Evolutionary conservation across 2,888 invertebrate genomes (phyloP).

Genomic region (Cosmia trapezina): DNA sequence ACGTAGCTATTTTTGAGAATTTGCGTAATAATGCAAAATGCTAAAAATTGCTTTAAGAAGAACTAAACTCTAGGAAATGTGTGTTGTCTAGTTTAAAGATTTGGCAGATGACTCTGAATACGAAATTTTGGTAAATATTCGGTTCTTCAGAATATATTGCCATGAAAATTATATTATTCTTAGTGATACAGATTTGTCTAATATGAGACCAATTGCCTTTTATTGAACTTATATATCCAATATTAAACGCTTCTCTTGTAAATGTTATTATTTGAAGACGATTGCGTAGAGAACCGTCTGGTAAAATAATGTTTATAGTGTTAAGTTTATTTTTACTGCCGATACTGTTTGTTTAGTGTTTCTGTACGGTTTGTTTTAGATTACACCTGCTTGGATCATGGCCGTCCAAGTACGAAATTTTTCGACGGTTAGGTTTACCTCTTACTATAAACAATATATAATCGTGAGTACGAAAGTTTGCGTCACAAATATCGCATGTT

Average conservation of each 20-base stretch:
- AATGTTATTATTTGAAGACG: slow-evolving; percentile 13
- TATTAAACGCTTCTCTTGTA: slow-evolving; percentile 3
- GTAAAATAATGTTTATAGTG: slow-evolving; percentile 21
- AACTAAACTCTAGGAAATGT: background rate
- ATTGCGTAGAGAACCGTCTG: slow-evolving; percentile 22
- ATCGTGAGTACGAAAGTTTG: background rate
- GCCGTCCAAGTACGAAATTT: slow-evolving; percentile 48
- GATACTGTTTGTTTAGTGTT: slow-evolving; percentile 46
- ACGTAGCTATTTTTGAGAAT: background rate
- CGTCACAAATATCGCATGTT: background rate
- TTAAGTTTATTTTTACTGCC: slow-evolving; percentile 54
- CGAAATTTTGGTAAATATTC: background rate
- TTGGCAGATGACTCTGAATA: background rate
- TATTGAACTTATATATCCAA: background rate
- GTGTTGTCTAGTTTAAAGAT: background rate
- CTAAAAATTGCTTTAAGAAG: background rate
- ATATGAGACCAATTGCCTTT: background rate
- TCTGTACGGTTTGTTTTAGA: slow-evolving; percentile 38
- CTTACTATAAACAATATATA: slow-evolving; percentile 30
- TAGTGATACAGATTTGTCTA: background rate
- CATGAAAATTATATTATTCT: background rate
- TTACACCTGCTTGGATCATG: slow-evolving; percentile 57
- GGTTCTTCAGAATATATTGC: background rate
- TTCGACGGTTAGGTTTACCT: slow-evolving; percentile 22
- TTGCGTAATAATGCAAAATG: background rate